A percentile compares a stretch with the other conserved stretches of the same genome.
phyloP scores from a whole-genome alignment of 2,113 vertebrate species.

The Guaruba guarouba region DNA sequence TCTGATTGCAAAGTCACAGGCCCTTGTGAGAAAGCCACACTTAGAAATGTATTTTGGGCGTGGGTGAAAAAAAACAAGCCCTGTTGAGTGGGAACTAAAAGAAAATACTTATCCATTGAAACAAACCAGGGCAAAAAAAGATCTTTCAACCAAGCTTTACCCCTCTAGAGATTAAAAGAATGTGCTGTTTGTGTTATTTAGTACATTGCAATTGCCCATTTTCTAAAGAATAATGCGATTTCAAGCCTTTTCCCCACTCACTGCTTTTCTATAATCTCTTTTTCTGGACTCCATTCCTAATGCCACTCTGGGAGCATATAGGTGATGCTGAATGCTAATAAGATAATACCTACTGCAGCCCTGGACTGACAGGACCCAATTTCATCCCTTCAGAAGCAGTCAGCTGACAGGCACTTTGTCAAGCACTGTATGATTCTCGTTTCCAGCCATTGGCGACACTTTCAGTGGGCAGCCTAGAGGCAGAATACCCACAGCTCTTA shows the following conservation, averaged over 20 bases:
- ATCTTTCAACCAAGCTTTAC: not conserved
- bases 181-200: not conserved
- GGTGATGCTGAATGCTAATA: slow-evolving; percentile 17
- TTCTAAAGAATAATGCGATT: not conserved
- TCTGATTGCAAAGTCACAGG: not conserved
- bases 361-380: not conserved
- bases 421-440: not conserved
- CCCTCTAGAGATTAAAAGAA: not conserved
- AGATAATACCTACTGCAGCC: not conserved
- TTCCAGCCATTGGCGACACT: not conserved
- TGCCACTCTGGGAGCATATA: not conserved
- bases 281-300: not conserved
- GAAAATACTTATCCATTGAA: not conserved
- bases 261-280: not conserved
- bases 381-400: not conserved
- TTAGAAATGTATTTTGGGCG: not conserved
- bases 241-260: not conserved
- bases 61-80: not conserved
- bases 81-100: not conserved
- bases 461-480: not conserved
- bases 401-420: not conserved
- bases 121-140: not conserved
- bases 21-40: not conserved
- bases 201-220: not conserved
- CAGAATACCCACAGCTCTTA: not conserved